A percentile compares a stretch with the other conserved stretches of the same genome.
These are phyloP conservation scores for Philypnodon macrostomus DNA, from an alignment of 2,797 vertebrate species.

Conservation along the genomic window DNA sequence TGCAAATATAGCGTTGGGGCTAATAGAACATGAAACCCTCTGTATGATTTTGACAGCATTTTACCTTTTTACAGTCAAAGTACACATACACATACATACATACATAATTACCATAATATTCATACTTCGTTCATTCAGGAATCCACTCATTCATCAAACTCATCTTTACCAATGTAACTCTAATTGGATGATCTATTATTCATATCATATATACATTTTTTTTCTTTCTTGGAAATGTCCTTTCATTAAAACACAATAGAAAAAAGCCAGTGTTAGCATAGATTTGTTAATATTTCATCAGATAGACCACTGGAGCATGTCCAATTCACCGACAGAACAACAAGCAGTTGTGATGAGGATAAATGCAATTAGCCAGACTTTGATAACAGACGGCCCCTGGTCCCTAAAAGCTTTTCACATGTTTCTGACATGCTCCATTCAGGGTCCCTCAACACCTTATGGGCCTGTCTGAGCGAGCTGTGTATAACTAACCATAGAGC, in stretches of 20 bases:
- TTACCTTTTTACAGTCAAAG: no score
- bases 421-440: constrained; percentile 51
- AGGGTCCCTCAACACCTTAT: constrained; percentile 51
- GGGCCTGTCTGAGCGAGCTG: constrained; percentile 34
- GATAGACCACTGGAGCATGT: constrained; percentile 41
- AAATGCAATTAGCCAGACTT: constrained; percentile 63
- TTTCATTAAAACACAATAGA: constrained; percentile 63
- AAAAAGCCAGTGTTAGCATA: constrained; percentile 35
- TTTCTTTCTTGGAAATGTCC: constrained; percentile 49
- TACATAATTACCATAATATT: constrained; percentile 45
- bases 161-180: constrained; percentile 50
- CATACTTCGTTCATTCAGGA: constrained; percentile 29
- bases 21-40: no score
- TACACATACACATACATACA: no score
- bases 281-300: constrained; percentile 69
- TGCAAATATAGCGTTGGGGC: no score
- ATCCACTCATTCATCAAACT: constrained; percentile 49
- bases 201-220: constrained; percentile 55
- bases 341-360: constrained; percentile 41
- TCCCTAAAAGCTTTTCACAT: constrained; percentile 68
- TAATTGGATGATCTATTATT: constrained; percentile 72
- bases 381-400: constrained; percentile 53
- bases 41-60: no score
- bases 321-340: constrained; percentile 55
- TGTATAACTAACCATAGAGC: constrained; percentile 27